Evolutionary conservation across 1,140 invertebrate species (phyloP).

Genomic region (Aporrectodea caliginosa): DNA sequence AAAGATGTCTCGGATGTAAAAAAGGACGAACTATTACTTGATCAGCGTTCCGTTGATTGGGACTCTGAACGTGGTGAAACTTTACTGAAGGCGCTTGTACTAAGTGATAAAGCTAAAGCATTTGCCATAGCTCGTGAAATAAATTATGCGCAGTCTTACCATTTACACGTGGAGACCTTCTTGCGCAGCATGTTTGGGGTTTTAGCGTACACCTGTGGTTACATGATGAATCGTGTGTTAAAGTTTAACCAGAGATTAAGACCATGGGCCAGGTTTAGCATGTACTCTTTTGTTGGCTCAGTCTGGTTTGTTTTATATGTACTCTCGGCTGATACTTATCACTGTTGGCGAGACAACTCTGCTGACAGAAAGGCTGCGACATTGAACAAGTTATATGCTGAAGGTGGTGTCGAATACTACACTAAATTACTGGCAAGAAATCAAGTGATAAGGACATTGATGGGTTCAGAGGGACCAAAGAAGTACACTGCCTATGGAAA

Average conservation of each 20-base stretch:
- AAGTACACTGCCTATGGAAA: slow-evolving; percentile 67
- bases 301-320: slow-evolving; percentile 64
- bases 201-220: slow-evolving; percentile 57
- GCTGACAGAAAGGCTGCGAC: slow-evolving; percentile 63
- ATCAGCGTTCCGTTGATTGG: slow-evolving; percentile 56
- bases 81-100: slow-evolving; percentile 64
- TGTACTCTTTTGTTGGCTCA: slow-evolving; percentile 61
- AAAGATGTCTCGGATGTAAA: slow-evolving; percentile 55
- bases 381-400: slow-evolving; percentile 62
- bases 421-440: slow-evolving; percentile 69
- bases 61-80: slow-evolving; percentile 60
- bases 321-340: slow-evolving; percentile 63
- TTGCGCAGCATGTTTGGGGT: slow-evolving; percentile 54
- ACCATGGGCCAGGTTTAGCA: slow-evolving; percentile 53
- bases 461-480: slow-evolving; percentile 56
- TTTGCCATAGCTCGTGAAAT: slow-evolving; percentile 74
- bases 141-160: slow-evolving; percentile 59
- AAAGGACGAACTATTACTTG: slow-evolving; percentile 43
- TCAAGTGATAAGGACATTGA: slow-evolving; percentile 64
- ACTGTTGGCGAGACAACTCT: slow-evolving; percentile 61
- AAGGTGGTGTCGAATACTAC: slow-evolving; percentile 72
- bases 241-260: slow-evolving; percentile 60
- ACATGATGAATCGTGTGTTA: slow-evolving; percentile 58
- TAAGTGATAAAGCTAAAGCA: slow-evolving; percentile 70
- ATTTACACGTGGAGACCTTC: slow-evolving; percentile 60